Evolutionary conservation across 2,888 invertebrate species (phyloP).

Genomic region (Cheilosia urbana): DNA sequence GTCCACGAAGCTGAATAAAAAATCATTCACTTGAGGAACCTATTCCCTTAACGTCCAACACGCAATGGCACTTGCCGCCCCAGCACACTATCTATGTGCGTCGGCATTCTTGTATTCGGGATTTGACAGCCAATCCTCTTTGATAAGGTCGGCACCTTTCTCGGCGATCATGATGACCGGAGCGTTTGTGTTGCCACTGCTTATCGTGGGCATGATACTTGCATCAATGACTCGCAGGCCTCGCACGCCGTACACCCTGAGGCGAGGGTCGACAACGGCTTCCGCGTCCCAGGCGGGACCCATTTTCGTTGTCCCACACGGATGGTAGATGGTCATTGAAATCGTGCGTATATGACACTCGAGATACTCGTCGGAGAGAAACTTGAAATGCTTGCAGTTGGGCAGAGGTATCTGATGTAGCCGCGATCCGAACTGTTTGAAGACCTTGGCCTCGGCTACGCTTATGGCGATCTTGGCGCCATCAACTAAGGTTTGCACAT

Average conservation of each 20-base stretch:
- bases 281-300: slow-evolving; percentile 90
- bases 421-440: slow-evolving; percentile 91
- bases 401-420: slow-evolving; percentile 91
- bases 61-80: slow-evolving; percentile 36
- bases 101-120: slow-evolving; percentile 80
- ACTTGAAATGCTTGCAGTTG: slow-evolving; percentile 89
- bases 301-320: slow-evolving; percentile 95
- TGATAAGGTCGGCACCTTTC: slow-evolving; percentile 93
- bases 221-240: slow-evolving; percentile 93
- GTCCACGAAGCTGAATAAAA: slow-evolving; percentile 54
- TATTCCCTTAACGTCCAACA: slow-evolving; percentile 8
- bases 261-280: slow-evolving; percentile 92
- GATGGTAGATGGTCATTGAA: slow-evolving; percentile 96
- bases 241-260: slow-evolving; percentile 90
- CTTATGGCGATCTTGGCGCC: slow-evolving; percentile 90
- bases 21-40: slow-evolving; percentile 52
- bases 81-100: slow-evolving; percentile 33
- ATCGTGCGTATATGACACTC: slow-evolving; percentile 94
- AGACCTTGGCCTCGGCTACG: slow-evolving; percentile 90
- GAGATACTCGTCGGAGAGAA: slow-evolving; percentile 92
- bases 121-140: slow-evolving; percentile 90
- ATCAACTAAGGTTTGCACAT: slow-evolving; percentile 92
- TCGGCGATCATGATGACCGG: slow-evolving; percentile 97
- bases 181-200: slow-evolving; percentile 95
- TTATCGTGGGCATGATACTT: slow-evolving; percentile 94